Base-by-base conservation (phyloP, 2,113 vertebrate genomes). In the Hemichromis elongatus region DNA sequence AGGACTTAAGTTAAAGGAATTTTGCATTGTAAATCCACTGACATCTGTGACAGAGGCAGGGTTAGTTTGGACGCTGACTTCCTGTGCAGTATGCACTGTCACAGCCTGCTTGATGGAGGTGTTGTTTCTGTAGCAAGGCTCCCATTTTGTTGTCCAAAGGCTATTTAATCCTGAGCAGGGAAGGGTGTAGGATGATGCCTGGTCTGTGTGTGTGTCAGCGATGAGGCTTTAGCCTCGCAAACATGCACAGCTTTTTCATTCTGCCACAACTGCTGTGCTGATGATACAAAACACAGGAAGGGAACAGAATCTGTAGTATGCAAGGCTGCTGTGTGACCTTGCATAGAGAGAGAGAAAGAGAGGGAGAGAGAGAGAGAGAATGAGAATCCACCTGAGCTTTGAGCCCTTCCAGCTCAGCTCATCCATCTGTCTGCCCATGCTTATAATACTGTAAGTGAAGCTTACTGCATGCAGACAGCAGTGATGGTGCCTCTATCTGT, bases 271-370 rank as follows among this genome's bases (percentile, higher is more conserved):
- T 57, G 57, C 45, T 78, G 81, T 82, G 63, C n/a, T 82, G 81
- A 54, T 77, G 56, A 24, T 52, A 55, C 18, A 84, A 91, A 85
- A 77, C 18, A 53, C 81, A 78, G 80, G 30, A 78, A 47, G 26
- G 19, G 40, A 86, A 61, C 73, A 85, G 55, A 70, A 89, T 90
- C 30, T 86, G 87, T 87, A 89, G 89, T 89, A 54, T 84, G 84
- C 55, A 92, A 18, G 87, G 87, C 90, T 95, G 92, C 90, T 92
- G 90, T 77, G 45, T 95, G 95, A 96, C 95, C 93, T 96, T 95
- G 92, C 82, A 68, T 19, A 70, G 18, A 19, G 82, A 80, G 68
- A 86, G 54, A 26, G 50, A 68, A 24, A 68, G 47, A 68, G 50
- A 26, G 79, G 50, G 63, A 56, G 82, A 79, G 30, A 30, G 28